Evolutionary conservation across 2,888 invertebrate genomes (phyloP).

Genomic region (Drosophila neutralis): DNA sequence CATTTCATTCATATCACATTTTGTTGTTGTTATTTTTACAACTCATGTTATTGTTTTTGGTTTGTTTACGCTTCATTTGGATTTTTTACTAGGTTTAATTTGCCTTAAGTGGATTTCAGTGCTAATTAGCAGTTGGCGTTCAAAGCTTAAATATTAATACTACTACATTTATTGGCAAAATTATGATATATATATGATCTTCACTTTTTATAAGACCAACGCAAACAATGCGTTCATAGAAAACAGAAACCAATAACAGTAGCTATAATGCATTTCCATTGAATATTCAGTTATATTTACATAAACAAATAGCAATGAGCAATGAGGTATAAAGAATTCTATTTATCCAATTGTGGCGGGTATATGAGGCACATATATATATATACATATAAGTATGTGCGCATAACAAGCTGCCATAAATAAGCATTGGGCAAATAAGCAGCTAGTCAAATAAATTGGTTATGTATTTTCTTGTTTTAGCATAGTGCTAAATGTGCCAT

Average conservation of each 20-base stretch:
- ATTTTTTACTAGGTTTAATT: constrained; percentile 47
- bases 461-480: constrained; percentile 61
- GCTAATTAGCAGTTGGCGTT: constrained; percentile 66
- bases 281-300: constrained; percentile 4
- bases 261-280: constrained; percentile 1
- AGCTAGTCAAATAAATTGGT: constrained; percentile 48
- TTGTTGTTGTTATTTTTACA: constrained; percentile 45
- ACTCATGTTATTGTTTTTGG: constrained; percentile 40
- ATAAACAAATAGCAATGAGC: not conserved
- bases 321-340: constrained; percentile 24
- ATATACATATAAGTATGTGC: constrained; percentile 9
- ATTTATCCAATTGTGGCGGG: constrained; percentile 28
- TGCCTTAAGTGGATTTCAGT: constrained; percentile 44
- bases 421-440: constrained; percentile 33
- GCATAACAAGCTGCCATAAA: constrained; percentile 7
- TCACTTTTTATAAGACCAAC: not conserved
- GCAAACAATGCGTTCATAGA: not conserved
- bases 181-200: constrained; percentile 21
- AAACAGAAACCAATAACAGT: not conserved
- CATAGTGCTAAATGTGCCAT: constrained; percentile 52
- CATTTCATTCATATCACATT: constrained; percentile 65
- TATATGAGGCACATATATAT: constrained; percentile 27
- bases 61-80: constrained; percentile 76
- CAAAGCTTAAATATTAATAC: constrained; percentile 60
- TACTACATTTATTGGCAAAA: constrained; percentile 62